These are phyloP conservation scores for Mormoops blainvillei DNA, from an alignment of 2,113 vertebrate genomes.

Conservation along the genomic window DNA sequence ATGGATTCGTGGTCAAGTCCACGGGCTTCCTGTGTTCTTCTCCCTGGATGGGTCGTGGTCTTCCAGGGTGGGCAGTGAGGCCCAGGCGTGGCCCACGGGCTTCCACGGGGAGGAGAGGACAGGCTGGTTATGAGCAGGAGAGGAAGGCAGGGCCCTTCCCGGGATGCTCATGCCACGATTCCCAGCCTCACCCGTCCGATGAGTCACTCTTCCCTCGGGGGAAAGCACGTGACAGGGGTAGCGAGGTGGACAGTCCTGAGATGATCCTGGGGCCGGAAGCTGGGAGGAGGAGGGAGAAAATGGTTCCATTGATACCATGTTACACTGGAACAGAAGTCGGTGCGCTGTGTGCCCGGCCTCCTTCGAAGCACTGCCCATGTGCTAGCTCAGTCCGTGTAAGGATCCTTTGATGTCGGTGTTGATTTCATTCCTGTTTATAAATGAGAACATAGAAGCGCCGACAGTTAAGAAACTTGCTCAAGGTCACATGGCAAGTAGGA, in stretches of 20 bases:
- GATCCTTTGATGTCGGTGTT: background rate
- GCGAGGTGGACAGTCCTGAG: background rate
- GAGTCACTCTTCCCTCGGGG: background rate
- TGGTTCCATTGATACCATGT: background rate
- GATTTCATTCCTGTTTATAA: background rate
- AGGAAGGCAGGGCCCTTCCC: background rate
- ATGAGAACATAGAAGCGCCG: background rate
- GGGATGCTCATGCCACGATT: accelerated
- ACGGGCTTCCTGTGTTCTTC: background rate
- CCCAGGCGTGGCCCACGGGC: background rate
- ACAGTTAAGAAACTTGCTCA: background rate
- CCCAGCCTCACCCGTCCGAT: background rate
- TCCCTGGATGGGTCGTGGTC: background rate
- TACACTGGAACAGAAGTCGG: background rate
- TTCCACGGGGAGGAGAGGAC: background rate
- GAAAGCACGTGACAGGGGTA: accelerated
- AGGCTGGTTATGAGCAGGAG: accelerated
- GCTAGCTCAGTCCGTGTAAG: background rate
- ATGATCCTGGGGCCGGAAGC: background rate
- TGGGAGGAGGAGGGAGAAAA: background rate
- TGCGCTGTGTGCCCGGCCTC: no score
- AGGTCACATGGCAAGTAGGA: background rate
- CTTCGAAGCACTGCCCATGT: background rate
- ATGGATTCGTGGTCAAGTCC: background rate
- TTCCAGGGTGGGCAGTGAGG: background rate